phyloP scores from a whole-genome alignment of 2,888 invertebrate species.

The Nephrotoma flavescens region DNA sequence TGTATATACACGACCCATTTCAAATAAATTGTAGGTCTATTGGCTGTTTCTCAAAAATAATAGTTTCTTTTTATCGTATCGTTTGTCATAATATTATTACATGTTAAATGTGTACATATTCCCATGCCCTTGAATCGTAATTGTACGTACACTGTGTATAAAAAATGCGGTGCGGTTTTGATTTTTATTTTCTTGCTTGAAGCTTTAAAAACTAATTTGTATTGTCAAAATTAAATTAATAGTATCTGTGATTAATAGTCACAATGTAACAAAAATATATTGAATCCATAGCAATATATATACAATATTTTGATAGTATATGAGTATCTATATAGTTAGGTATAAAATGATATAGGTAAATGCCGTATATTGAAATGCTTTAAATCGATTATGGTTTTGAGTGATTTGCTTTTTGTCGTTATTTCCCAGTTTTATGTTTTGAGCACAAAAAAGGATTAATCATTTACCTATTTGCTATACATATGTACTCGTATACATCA shows the following conservation, averaged over 20 bases:
- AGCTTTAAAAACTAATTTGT: neutral
- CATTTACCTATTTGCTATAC: neutral
- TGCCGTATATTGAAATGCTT: neutral
- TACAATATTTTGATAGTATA: neutral
- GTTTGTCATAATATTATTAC: neutral
- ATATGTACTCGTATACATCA: neutral
- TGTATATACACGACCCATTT: neutral
- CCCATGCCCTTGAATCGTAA: neutral
- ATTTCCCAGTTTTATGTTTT: neutral
- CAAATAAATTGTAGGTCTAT: neutral
- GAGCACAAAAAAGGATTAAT: neutral
- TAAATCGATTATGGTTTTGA: neutral
- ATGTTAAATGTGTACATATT: neutral
- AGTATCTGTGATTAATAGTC: neutral
- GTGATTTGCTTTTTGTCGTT: neutral
- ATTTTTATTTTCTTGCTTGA: neutral
- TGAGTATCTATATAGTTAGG: neutral
- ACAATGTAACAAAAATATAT: neutral
- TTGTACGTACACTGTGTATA: neutral
- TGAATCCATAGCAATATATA: neutral
- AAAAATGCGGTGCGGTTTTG: neutral
- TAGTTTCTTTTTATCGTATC: neutral
- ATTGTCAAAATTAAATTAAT: neutral
- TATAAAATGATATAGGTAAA: neutral
- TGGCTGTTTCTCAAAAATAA: neutral